Evolutionary conservation across 2,888 invertebrate genomes (phyloP).

Genomic region (Arge pagana): DNA sequence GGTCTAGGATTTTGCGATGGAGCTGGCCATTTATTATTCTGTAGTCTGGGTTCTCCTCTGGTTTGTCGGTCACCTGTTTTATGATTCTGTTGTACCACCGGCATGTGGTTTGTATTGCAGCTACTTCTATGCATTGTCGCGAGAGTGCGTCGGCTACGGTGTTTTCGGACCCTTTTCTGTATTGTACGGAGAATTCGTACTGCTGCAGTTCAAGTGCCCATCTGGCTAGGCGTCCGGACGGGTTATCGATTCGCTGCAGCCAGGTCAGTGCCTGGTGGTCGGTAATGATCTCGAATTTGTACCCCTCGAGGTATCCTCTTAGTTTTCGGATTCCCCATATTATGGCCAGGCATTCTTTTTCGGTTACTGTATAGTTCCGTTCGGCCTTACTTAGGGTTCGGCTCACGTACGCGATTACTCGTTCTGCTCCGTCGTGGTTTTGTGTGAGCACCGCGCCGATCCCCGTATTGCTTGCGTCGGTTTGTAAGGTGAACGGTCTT

Average conservation of each 20-base stretch:
- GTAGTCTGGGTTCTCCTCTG: slow-evolving; percentile 16
- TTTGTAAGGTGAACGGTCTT: slow-evolving; percentile 25
- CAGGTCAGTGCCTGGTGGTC: slow-evolving; percentile 36
- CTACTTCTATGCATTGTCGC: not conserved
- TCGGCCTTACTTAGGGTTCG: slow-evolving; percentile 28
- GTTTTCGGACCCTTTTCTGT: slow-evolving; percentile 18
- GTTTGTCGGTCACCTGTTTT: not conserved
- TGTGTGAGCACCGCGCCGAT: slow-evolving; percentile 34
- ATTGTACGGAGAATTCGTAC: slow-evolving; percentile 21
- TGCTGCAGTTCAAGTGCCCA: slow-evolving; percentile 34
- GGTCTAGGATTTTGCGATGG: slow-evolving; percentile 19
- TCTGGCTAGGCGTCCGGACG: slow-evolving; percentile 32
- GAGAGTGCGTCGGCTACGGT: slow-evolving; percentile 27
- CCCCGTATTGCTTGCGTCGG: slow-evolving; percentile 27
- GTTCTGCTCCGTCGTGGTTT: slow-evolving; percentile 26
- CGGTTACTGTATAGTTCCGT: slow-evolving; percentile 32
- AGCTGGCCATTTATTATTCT: not conserved
- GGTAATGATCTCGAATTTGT: slow-evolving; percentile 32
- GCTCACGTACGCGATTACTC: slow-evolving; percentile 36
- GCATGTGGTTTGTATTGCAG: not conserved
- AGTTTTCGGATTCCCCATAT: slow-evolving; percentile 33
- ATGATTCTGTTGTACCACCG: slow-evolving; percentile 19
- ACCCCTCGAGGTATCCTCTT: slow-evolving; percentile 33
- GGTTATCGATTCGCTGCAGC: slow-evolving; percentile 34
- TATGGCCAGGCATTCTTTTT: slow-evolving; percentile 36